Percentiles rank a stretch among this genome's conserved stretches.
These are phyloP conservation scores for Pelagia noctiluca DNA, from an alignment of 30 jellyfish, hydroid and myxozoan species.

Conservation along the genomic window DNA sequence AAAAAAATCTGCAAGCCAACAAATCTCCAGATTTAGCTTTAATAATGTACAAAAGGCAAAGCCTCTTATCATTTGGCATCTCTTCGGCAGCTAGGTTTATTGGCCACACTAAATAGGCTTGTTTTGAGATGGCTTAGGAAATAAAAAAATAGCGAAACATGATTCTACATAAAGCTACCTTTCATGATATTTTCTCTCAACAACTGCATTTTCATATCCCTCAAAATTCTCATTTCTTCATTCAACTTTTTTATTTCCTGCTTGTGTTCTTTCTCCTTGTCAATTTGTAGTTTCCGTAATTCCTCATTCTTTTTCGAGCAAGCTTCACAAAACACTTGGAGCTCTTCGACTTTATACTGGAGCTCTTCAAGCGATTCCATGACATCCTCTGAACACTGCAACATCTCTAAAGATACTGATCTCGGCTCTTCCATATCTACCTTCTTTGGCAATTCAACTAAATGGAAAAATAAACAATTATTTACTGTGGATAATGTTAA, in stretches of 20 bases:
- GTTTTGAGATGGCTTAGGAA: no score
- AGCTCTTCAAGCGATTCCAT: slow-evolving; percentile 66
- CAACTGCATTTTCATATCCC: slow-evolving; percentile 51
- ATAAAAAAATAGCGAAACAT: background rate
- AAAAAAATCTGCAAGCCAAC: no score
- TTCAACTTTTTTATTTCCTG: background rate
- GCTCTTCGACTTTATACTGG: slow-evolving; percentile 71
- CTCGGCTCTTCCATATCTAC: slow-evolving; percentile 75
- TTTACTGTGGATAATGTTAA: no score
- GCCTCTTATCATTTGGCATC: no score
- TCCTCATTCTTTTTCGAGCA: slow-evolving; percentile 49
- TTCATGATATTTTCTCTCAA: slow-evolving; percentile 53
- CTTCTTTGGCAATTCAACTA: no score
- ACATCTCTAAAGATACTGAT: slow-evolving; percentile 55
- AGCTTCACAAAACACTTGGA: slow-evolving; percentile 68
- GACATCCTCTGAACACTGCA: slow-evolving; percentile 59
- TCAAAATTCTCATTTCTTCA: slow-evolving; percentile 44
- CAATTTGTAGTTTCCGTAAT: slow-evolving; percentile 31
- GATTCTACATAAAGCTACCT: slow-evolving; percentile 29
- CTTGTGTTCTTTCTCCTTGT: slow-evolving; percentile 44
- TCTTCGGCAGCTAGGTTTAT: no score
- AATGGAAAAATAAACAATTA: no score
- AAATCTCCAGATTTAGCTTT: no score
- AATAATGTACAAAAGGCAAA: no score
- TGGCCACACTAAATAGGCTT: no score